Conservation (phyloP, 2,888 invertebrate genomes). For the Drosophila mayaguana region DNA sequence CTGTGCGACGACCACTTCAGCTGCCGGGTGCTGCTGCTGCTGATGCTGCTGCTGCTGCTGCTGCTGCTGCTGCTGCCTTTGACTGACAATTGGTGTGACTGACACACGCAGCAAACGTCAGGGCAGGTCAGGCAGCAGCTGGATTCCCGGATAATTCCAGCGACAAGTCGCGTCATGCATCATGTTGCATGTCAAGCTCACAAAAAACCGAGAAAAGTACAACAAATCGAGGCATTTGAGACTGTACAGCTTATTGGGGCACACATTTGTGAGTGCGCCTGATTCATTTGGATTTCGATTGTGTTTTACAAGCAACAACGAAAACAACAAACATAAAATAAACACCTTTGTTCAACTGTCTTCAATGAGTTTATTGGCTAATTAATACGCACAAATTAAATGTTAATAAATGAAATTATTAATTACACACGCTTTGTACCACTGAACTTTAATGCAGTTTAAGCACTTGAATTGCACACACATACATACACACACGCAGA, state of each 20-base stretch:
- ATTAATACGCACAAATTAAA: conserved; percentile 60
- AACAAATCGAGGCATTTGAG: conserved; percentile 10
- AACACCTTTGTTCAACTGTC: conserved; percentile 38
- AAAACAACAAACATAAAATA: background rate
- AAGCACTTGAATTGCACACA: conserved; percentile 38
- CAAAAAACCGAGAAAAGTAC: background rate
- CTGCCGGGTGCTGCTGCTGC: conserved; percentile 24
- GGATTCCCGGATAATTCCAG: conserved; percentile 9
- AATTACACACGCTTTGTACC: conserved; percentile 68
- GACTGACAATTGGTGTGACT: conserved; percentile 57
- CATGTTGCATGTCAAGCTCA: conserved; percentile 57
- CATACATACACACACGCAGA: conserved; percentile 13
- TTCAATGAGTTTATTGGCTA: conserved; percentile 41
- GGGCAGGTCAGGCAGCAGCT: conserved; percentile 58
- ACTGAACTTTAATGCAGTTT: conserved; percentile 69
- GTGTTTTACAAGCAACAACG: background rate
- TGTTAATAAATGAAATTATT: conserved; percentile 60
- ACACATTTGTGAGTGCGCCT: conserved; percentile 53
- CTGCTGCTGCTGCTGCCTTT: conserved; percentile 27
- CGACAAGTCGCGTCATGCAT: conserved; percentile 38
- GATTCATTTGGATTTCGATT: conserved; percentile 49
- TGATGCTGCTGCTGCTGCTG: background rate
- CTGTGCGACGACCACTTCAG: conserved; percentile 38
- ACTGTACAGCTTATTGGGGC: conserved; percentile 48
- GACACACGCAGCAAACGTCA: conserved; percentile 56